phyloP scores from a whole-genome alignment of 2,113 vertebrate species.

The Bos javanicus region DNA sequence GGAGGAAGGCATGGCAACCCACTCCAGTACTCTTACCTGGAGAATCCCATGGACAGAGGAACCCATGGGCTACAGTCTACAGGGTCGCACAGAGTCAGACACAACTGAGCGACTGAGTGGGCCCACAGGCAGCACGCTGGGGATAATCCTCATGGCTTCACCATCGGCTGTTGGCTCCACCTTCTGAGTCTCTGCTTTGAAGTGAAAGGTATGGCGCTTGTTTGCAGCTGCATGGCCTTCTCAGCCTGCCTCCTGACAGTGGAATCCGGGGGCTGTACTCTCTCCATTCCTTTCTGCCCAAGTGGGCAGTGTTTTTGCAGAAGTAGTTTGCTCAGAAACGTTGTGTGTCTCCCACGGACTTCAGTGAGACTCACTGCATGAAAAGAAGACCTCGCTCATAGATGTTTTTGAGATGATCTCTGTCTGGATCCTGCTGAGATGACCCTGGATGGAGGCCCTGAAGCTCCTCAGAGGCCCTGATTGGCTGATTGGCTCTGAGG shows the following conservation, averaged over 20 bases:
- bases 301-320: background rate
- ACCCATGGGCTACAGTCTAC: background rate
- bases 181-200: background rate
- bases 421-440: background rate
- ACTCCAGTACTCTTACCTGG: background rate
- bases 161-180: background rate
- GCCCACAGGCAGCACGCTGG: fast-evolving
- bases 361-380: background rate
- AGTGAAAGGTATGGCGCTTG: background rate
- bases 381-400: background rate
- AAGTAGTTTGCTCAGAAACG: background rate
- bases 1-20: background rate
- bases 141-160: background rate
- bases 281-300: background rate
- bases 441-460: background rate
- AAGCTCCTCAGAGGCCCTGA: background rate
- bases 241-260: background rate
- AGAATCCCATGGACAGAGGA: background rate
- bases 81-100: background rate
- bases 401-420: background rate
- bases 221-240: background rate
- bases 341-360: background rate
- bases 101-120: fast-evolving
- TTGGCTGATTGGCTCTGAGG: background rate
- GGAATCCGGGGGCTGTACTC: background rate